Conservation (phyloP, 2,113 vertebrate species). For the Glaucomys volans region DNA sequence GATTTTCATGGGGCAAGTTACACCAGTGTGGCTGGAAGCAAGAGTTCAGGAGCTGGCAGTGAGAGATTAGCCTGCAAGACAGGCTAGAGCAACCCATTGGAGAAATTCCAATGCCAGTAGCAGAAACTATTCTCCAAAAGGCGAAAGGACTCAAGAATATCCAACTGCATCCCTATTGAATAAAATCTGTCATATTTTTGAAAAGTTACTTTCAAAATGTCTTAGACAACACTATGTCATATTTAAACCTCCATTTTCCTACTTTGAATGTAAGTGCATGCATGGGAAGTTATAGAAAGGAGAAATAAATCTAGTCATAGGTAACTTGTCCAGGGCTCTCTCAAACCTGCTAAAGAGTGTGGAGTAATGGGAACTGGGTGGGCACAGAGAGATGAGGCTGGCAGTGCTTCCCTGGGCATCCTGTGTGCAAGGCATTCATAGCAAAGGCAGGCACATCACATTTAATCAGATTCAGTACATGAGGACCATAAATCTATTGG, state of each 20-base stretch:
- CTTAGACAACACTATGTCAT: not conserved
- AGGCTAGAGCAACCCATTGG: not conserved
- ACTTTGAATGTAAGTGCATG: not conserved
- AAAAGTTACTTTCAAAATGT: not conserved
- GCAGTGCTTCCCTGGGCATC: not conserved
- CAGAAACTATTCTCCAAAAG: not conserved
- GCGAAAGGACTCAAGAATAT: not conserved
- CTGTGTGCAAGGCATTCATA: fast-evolving
- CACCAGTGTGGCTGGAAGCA: not conserved
- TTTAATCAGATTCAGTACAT: not conserved
- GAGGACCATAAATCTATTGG: not conserved
- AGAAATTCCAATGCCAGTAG: not conserved
- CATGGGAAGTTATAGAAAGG: not conserved
- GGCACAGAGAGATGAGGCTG: not conserved
- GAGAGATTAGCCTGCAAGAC: not conserved
- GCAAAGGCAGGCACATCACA: not conserved
- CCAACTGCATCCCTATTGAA: not conserved
- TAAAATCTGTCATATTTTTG: not conserved
- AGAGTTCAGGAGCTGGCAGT: not conserved
- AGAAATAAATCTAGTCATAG: not conserved
- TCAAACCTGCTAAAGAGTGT: not conserved
- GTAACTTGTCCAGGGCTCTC: not conserved
- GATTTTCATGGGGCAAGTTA: not conserved
- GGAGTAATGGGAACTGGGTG: fast-evolving
- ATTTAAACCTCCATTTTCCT: not conserved